phyloP scores from a whole-genome alignment of 2,113 vertebrate genomes.

The Lophochroa leadbeateri region DNA sequence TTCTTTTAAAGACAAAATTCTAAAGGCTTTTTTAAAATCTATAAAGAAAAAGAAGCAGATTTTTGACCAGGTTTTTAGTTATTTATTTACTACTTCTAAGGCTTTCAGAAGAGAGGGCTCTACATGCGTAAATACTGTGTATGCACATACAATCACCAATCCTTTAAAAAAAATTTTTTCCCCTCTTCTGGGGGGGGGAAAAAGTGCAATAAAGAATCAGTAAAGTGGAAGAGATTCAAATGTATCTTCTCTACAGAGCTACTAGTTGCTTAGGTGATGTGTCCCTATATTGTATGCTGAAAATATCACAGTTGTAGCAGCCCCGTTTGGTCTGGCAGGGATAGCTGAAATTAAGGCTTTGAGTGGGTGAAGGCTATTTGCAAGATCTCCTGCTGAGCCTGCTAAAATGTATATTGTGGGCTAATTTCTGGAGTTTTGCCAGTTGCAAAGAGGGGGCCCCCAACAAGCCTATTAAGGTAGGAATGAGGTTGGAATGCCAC shows the following conservation, averaged over 20 bases:
- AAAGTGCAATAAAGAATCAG: too few species aligned
- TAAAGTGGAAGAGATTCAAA: too few species aligned
- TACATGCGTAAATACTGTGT: not conserved
- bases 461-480: slow-evolving; percentile 47
- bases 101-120: not conserved
- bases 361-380: slow-evolving; percentile 30
- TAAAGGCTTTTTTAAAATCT: not conserved
- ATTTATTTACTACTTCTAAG: not conserved
- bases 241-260: too few species aligned
- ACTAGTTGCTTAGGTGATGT: too few species aligned
- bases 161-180: not conserved
- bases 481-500: slow-evolving; percentile 51
- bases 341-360: not conserved
- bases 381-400: slow-evolving; percentile 27
- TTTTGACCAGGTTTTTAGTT: not conserved
- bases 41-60: not conserved
- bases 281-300: too few species aligned
- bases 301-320: too few species aligned
- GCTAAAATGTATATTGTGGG: slow-evolving; percentile 38
- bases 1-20: not conserved
- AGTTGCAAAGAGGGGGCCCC: slow-evolving; percentile 25
- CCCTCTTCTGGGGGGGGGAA: too few species aligned
- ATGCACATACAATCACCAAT: not conserved
- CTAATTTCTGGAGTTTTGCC: slow-evolving; percentile 48
- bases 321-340: too few species aligned